Evolutionary conservation across 2,888 invertebrate species (phyloP).

Genomic region (Hemicrepidius hirtus): DNA sequence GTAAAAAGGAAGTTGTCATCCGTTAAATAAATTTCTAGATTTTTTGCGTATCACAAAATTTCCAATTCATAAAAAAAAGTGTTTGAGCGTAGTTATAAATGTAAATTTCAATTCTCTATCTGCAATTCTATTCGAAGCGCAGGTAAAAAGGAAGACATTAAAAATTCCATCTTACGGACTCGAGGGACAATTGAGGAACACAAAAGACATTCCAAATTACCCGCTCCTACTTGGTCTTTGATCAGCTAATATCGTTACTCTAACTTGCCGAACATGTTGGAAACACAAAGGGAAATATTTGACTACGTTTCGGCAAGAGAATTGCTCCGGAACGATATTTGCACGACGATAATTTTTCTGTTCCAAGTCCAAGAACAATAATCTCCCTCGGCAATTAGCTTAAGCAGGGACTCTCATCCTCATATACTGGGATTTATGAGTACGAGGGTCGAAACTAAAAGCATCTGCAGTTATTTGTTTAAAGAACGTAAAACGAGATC

Average conservation of each 20-base stretch:
- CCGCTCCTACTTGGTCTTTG: conserved; percentile 59
- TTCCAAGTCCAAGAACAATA: conserved; percentile 33
- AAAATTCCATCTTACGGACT: conserved; percentile 49
- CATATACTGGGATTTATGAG: conserved; percentile 37
- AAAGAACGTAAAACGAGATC: conserved; percentile 64
- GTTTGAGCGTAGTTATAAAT: conserved; percentile 69
- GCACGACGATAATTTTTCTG: conserved; percentile 25
- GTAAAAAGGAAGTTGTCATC: neutral
- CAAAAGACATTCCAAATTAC: conserved; percentile 50
- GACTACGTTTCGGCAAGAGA: conserved; percentile 35
- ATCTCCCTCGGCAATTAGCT: conserved; percentile 31
- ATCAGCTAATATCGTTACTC: conserved; percentile 63
- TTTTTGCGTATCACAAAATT: neutral
- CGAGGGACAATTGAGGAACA: conserved; percentile 48
- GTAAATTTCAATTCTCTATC: conserved; percentile 64
- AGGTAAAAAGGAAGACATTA: conserved; percentile 51
- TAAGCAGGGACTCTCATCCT: conserved; percentile 31
- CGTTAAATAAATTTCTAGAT: conserved; percentile 8
- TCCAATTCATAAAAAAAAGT: conserved; percentile 66
- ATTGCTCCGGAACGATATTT: conserved; percentile 38
- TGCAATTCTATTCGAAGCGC: conserved; percentile 50
- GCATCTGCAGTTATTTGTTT: conserved; percentile 63
- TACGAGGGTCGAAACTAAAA: conserved; percentile 39
- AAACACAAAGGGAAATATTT: conserved; percentile 53
- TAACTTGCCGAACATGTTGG: conserved; percentile 60